Conservation (phyloP, 2,888 invertebrate genomes). For the Timema cristinae region DNA sequence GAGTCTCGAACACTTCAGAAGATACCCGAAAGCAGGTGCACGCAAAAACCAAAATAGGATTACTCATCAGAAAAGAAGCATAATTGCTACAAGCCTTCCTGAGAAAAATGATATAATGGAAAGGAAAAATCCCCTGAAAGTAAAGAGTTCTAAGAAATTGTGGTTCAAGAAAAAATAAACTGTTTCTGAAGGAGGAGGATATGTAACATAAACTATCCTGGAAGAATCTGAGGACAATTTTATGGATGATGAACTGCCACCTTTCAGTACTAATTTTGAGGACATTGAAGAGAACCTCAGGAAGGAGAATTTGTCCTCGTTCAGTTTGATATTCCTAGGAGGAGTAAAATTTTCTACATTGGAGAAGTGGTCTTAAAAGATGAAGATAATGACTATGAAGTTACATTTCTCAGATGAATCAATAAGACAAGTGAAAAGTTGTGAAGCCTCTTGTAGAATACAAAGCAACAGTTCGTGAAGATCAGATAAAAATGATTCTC, state of each 20-base stretch:
- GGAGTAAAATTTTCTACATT: background rate
- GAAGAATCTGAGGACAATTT: background rate
- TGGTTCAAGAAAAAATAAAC: background rate
- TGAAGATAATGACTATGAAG: background rate
- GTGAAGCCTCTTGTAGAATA: background rate
- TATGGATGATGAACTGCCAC: background rate
- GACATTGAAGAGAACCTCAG: background rate
- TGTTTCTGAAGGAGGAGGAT: background rate
- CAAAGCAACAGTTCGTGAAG: background rate
- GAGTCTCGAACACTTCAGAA: background rate
- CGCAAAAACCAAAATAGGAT: background rate
- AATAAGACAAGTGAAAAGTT: conserved; percentile 3
- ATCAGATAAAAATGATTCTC: background rate
- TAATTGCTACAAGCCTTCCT: background rate
- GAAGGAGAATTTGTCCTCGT: conserved; percentile 10
- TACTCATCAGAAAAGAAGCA: background rate
- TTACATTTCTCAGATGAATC: background rate
- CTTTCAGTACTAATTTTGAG: background rate
- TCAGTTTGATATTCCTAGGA: background rate
- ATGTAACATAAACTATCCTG: background rate
- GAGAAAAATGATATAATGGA: background rate
- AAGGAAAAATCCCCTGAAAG: background rate
- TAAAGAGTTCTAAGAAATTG: background rate
- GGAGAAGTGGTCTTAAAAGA: conserved; percentile 4
- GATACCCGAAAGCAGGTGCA: background rate